Conservation (phyloP, 2,888 invertebrate species). For the Melinopterus prodromus region DNA sequence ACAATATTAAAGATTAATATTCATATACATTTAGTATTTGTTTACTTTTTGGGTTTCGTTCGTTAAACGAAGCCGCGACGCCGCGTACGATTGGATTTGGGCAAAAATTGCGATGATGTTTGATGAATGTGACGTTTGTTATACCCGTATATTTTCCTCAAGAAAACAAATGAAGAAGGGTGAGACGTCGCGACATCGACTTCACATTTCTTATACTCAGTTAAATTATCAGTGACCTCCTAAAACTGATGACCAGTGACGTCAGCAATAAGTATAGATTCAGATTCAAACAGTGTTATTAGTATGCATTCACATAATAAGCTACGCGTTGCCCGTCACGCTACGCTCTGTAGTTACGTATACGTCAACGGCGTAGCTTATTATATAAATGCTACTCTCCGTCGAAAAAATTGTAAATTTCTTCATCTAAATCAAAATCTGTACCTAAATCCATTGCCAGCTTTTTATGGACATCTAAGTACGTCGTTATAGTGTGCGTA, state of each 20-base stretch:
- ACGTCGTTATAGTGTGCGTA: too few species aligned
- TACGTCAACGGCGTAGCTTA: neutral
- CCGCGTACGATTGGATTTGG: neutral
- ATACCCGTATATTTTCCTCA: constrained; percentile 11
- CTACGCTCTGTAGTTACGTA: neutral
- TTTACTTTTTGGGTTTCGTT: constrained; percentile 33
- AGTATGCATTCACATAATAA: constrained; percentile 42
- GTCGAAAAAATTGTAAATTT: neutral
- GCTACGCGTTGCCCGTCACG: too few species aligned
- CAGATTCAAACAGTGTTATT: too few species aligned
- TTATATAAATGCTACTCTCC: neutral
- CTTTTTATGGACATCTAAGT: too few species aligned
- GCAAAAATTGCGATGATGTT: neutral
- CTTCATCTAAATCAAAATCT: neutral
- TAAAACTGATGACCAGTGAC: neutral
- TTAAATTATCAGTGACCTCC: constrained; percentile 47
- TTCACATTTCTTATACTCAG: constrained; percentile 49
- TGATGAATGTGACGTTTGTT: constrained; percentile 10
- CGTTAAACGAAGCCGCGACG: neutral
- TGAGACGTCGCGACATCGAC: neutral
- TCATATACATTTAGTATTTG: constrained; percentile 42
- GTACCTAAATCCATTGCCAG: too few species aligned
- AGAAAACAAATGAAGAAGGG: constrained; percentile 21
- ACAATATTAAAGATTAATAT: constrained; percentile 44
- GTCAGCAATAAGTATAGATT: neutral